phyloP scores from a whole-genome alignment of 1,140 invertebrate genomes.

The Heliothis subflexa region DNA sequence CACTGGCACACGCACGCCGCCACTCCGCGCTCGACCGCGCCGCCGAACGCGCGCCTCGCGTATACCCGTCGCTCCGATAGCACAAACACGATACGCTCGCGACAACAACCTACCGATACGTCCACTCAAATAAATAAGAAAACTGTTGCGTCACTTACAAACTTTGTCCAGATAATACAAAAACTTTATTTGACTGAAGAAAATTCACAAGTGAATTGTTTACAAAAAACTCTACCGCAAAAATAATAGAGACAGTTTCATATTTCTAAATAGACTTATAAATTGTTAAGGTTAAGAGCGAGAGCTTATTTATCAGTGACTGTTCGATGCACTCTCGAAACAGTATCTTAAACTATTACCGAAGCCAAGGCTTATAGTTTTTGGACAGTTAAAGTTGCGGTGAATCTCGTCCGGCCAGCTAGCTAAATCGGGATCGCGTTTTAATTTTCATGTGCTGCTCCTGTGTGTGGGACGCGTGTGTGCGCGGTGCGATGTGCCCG shows the following conservation, averaged over 20 bases:
- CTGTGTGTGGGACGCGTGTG: slow-evolving; percentile 77
- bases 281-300: slow-evolving; percentile 60
- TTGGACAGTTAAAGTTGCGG: slow-evolving; percentile 61
- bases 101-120: slow-evolving; percentile 56
- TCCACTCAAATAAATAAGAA: slow-evolving; percentile 57
- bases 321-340: slow-evolving; percentile 53
- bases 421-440: slow-evolving; percentile 83
- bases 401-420: slow-evolving; percentile 72
- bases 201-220: slow-evolving; percentile 44
- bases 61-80: slow-evolving; percentile 52
- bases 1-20: slow-evolving; percentile 71
- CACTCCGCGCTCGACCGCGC: slow-evolving; percentile 84
- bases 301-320: slow-evolving; percentile 68
- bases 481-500: slow-evolving; percentile 83
- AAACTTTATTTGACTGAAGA: slow-evolving; percentile 22
- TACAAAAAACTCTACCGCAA: slow-evolving; percentile 35
- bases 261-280: slow-evolving; percentile 59
- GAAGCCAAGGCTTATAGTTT: slow-evolving; percentile 44
- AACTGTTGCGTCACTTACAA: slow-evolving; percentile 58
- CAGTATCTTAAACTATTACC: slow-evolving; percentile 29
- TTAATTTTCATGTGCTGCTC: slow-evolving; percentile 84
- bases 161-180: slow-evolving; percentile 30
- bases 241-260: slow-evolving; percentile 53
- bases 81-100: slow-evolving; percentile 59
- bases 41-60: slow-evolving; percentile 77